Conservation (phyloP, 2,113 vertebrate genomes). For the Empidonax alnorum region DNA sequence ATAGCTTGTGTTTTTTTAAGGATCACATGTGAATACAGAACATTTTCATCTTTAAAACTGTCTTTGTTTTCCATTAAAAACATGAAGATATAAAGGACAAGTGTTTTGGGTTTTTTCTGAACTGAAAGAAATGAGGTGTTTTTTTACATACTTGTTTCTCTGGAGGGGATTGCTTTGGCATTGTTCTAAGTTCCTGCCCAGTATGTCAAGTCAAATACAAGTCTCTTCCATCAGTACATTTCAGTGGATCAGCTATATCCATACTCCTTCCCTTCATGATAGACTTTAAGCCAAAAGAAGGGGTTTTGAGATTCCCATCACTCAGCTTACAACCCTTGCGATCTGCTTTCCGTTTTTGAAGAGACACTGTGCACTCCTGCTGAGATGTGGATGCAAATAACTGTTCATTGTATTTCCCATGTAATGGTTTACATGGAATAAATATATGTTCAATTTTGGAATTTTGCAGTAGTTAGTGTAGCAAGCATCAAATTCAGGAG, state of each 20-base stretch:
- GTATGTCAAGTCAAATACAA: conserved; percentile 19
- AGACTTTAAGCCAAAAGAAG: conserved; percentile 20
- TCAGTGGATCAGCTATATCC: neutral
- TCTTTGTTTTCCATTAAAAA: conserved; percentile 44
- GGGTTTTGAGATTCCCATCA: neutral
- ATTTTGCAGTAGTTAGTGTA: neutral
- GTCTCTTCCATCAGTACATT: neutral
- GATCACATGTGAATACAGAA: conserved; percentile 50
- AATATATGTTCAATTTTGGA: neutral
- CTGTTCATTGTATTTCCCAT: neutral
- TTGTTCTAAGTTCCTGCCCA: conserved; percentile 44
- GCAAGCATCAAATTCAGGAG: neutral
- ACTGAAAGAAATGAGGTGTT: neutral
- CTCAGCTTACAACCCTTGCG: neutral
- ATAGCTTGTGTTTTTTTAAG: conserved; percentile 63
- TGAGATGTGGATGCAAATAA: neutral
- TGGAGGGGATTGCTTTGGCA: conserved; percentile 22
- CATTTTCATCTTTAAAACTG: conserved; percentile 40
- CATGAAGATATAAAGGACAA: conserved; percentile 32
- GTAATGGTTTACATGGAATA: neutral
- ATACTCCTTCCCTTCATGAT: neutral
- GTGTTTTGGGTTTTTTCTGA: neutral
- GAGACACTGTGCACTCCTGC: neutral
- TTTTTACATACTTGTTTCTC: conserved; percentile 12
- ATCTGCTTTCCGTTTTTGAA: neutral